Conservation (phyloP, 2,797 vertebrate genomes). For the Threskiornis aethiopicus region DNA sequence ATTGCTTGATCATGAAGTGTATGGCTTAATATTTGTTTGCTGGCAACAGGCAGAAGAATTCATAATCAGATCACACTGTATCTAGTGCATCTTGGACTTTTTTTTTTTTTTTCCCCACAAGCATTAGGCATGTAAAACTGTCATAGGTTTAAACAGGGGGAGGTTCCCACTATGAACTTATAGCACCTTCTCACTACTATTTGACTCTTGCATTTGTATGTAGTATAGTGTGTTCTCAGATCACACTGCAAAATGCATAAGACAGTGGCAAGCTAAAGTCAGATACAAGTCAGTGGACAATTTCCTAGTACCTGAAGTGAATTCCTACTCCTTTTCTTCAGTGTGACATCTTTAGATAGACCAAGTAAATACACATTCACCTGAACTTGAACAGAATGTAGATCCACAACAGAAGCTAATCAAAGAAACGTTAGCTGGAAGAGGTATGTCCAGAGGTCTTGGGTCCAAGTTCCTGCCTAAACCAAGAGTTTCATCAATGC, state of each 20-base stretch:
- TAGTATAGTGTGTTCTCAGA: not conserved
- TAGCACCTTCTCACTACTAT: not conserved
- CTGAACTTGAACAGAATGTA: not conserved
- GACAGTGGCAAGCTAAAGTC: not conserved
- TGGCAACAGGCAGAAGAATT: not conserved
- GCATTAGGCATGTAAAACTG: not conserved
- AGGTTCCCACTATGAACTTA: not conserved
- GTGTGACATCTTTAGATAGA: not conserved
- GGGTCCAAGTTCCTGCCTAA: not conserved
- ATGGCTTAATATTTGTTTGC: not conserved
- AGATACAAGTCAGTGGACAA: not conserved
- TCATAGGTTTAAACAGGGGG: not conserved
- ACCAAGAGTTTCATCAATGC: not conserved
- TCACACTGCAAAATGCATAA: accelerated
- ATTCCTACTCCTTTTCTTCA: not conserved
- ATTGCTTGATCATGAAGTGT: not conserved
- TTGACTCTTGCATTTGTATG: not conserved
- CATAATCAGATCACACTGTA: not conserved
- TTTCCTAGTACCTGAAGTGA: not conserved
- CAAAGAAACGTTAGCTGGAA: not conserved
- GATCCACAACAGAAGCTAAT: not conserved
- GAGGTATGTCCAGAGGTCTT: not conserved
- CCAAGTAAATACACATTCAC: not conserved
- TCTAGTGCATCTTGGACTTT: not conserved
- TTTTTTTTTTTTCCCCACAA: not conserved